Evolutionary conservation across 2,888 invertebrate genomes (phyloP), one percentile per base, ranked within the genome.

Genomic region (Amphipoea lucens): DNA sequence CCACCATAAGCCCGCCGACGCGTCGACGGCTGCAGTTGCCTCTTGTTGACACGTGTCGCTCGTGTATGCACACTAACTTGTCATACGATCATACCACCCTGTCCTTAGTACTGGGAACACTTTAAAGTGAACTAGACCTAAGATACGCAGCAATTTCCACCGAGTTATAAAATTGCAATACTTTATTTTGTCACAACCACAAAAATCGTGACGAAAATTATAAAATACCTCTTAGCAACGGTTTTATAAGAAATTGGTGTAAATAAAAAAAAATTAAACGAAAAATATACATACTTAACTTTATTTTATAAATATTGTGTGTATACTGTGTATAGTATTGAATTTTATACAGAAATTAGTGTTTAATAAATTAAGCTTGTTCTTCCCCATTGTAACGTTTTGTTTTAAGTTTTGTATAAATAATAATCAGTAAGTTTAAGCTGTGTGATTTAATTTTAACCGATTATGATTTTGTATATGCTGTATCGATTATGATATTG

Each of bases 301-400:
- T 85, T 90, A 89, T 89, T 90, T 89, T 73, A 90, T 86, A 83
- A 82, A 74, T 82, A 79, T 87, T 90, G 88, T 90, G 90, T 93
- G 92, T 93, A 92, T 92, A 93, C 88, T 90, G 90, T 93, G 92
- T 93, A 92, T 92, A 93, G 92, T 94, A 95, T 95, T 94, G 91
- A 93, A 94, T 94, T 94, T 94, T 95, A 94, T 95, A 95, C 93
- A 93, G 89, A 89, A 87, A 82, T 72, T 90, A 88, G 79, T 87
- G 62, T 89, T 70, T 83, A 87, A 48, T 80, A 42, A 36, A 77
- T 51, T 87, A 85, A 85, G 75, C 79, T 72, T 85, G 83, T 83
- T 76, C 79, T 86, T 89, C 87, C 83, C 83, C 81, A 84, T 84
- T 89, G 36, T 90, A 88, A 85, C 83, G 40, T 83, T 74, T 87